Base-by-base conservation (phyloP, 2,113 vertebrate genomes). In the Osmerus mordax region DNA sequence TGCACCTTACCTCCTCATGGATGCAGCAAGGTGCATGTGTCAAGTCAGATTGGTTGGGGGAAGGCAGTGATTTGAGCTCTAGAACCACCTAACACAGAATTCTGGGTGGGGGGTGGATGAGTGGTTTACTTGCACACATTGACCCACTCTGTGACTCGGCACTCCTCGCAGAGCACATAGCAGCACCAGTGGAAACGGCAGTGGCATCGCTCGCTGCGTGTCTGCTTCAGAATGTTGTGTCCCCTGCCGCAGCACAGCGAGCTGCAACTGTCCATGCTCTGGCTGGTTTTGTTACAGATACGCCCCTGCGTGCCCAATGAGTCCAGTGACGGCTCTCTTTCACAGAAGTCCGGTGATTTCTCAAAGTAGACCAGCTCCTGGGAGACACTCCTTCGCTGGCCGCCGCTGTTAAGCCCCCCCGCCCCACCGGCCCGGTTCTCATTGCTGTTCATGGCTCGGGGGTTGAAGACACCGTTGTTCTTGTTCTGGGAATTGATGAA, bases 171-270 rank as follows among this genome's bases (percentile, higher is more conserved):
- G 63, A 96, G 87, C 84, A 96, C 95, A 0, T 96, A 96, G 87
- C 95, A 96, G 82, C 95, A 96, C 95, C 95, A 96, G 87, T 96
- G 95, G 87, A 96, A 96, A 41, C 92, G 89, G 69, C 95, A 96
- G 25, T 94, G 92, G 82, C 95, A 96, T 67, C 94, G 92, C 53
- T 95, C 93, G 1, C 92, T 92, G 52, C 92, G 92, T 0, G 92
- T 95, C 89, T 96, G 93, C 77, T 88, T 91, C 12, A 96, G 90
- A 71, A 96, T 91, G 62, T 96, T 96, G 89, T 96, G 95, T 70
- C 95, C 95, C 0, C 95, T 93, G 67, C 95, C 95, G 11, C 95
- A 96, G 85, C 95, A 96, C 81, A 96, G 86, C 9, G 95, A 95
- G 76, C 93, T 72, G 69, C 95, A 96, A 83, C 93, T 88, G 53